Base-by-base conservation (phyloP, 2,797 vertebrate genomes). In the Erpetoichthys calabaricus region DNA sequence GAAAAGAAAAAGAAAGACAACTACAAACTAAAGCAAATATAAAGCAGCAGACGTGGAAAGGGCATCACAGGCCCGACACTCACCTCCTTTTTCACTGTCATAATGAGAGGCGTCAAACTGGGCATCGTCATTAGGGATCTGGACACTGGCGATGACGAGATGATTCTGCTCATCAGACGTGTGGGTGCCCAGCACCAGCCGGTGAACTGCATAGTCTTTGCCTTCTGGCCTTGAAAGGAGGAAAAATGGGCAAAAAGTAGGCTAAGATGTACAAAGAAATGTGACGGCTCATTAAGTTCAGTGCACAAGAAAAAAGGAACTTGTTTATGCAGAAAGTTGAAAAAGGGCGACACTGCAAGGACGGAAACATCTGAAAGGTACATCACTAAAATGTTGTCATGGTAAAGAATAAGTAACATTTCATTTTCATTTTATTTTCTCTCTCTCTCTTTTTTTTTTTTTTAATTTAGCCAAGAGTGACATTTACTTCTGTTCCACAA, bases 111-210 rank as follows among this genome's bases (percentile, higher is more conserved):
- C 76, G 57, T 92, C 92, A 75, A 92, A 94, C 67, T 90, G 89
- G 52, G 89, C 90, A 7, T 96, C 91, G n/a, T 91, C 86, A 1
- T 87, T 94, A 6, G 93, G 92, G 65, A 96, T 83, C 82, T 94
- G 94, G 60, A 92, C 91, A 44, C 89, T 89, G 62, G 92, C 91
- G 52, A 97, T 90, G 61, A 97, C 91, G 41, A 97, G 79, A 70
- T 94, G 91, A 76, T 94, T 97, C 80, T 94, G 91, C 59, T 96
- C 92, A 66, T 97, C 89, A 0, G 93, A 92, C 0, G 89, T 97
- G 67, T 96, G 91, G 0, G 90, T 96, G 3, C 92, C 92, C 67
- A 95, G 69, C 67, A 91, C 87, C 71, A 97, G 78, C 72, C 92
- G 80, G 69, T 95, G 92, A 6, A 97, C 71, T 1, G 86, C 78